Conservation (phyloP, 1,140 invertebrate genomes). For the Chrysoperla carnea region DNA sequence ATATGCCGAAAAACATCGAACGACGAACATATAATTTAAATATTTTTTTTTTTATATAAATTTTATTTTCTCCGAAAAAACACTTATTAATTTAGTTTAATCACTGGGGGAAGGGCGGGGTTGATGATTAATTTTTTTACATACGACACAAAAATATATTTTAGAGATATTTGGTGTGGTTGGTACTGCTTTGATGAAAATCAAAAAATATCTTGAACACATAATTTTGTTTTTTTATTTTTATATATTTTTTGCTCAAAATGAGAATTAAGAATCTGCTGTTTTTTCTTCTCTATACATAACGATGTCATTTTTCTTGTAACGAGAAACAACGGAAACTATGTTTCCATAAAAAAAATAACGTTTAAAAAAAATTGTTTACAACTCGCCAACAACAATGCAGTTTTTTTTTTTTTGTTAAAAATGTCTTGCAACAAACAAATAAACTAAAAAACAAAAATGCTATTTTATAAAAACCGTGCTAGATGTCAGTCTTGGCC, state of each 20-base stretch:
- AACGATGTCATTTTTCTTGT: too few species aligned
- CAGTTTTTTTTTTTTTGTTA: too few species aligned
- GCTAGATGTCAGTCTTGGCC: conserved; percentile 21
- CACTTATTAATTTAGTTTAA: conserved; percentile 10
- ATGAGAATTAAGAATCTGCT: too few species aligned
- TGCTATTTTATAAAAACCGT: conserved; percentile 14
- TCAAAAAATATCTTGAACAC: neutral
- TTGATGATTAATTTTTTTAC: conserved; percentile 10
- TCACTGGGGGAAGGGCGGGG: conserved; percentile 6
- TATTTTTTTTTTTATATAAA: conserved; percentile 10
- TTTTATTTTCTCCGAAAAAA: conserved; percentile 8
- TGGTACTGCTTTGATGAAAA: neutral
- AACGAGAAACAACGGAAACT: too few species aligned
- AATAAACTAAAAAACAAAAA: neutral
- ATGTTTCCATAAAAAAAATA: too few species aligned
- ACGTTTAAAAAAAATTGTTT: too few species aligned
- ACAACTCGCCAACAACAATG: too few species aligned
- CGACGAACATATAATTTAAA: conserved; percentile 13
- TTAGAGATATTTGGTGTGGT: conserved; percentile 1
- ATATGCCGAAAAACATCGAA: conserved; percentile 24
- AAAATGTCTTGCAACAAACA: neutral
- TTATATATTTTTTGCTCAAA: too few species aligned
- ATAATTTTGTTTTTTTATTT: neutral
- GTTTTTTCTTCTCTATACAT: too few species aligned
- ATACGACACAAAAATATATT: neutral